These are phyloP conservation scores for Onychomys torridus DNA, from an alignment of 2,797 vertebrate genomes.

Conservation along the genomic window DNA sequence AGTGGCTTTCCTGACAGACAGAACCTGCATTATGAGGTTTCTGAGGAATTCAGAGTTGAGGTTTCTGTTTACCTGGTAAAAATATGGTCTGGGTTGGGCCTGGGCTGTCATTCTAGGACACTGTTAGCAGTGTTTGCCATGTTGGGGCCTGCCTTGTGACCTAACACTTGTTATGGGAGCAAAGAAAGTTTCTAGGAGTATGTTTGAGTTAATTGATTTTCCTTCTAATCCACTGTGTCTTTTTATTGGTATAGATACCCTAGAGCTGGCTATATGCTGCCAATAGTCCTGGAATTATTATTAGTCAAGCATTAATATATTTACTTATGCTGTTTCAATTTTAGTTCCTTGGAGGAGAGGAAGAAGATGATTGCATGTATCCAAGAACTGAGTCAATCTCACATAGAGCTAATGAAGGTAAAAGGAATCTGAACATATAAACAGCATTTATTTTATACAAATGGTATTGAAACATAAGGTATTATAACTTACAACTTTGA, in stretches of 20 bases:
- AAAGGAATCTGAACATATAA: not conserved
- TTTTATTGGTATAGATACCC: constrained; percentile 19
- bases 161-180: not conserved
- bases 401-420: constrained; percentile 86
- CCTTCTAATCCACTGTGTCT: not conserved
- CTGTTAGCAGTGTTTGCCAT: not conserved
- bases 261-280: not conserved
- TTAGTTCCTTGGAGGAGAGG: constrained; percentile 78
- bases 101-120: not conserved
- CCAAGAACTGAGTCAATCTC: constrained; percentile 64
- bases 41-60: not conserved
- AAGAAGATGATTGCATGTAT: constrained; percentile 80
- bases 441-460: not conserved
- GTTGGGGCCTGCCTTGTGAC: not conserved
- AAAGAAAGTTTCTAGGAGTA: not conserved
- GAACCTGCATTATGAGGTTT: not conserved
- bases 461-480: not conserved
- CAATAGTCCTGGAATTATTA: constrained; percentile 7
- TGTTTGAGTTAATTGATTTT: not conserved
- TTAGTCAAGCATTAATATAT: constrained; percentile 35
- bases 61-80: not conserved
- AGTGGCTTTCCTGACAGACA: not conserved
- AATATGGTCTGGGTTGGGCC: not conserved
- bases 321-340: constrained; percentile 62
- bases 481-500: not conserved